Base-by-base conservation (phyloP, 2,888 invertebrate species). In the Acronicta psi region DNA sequence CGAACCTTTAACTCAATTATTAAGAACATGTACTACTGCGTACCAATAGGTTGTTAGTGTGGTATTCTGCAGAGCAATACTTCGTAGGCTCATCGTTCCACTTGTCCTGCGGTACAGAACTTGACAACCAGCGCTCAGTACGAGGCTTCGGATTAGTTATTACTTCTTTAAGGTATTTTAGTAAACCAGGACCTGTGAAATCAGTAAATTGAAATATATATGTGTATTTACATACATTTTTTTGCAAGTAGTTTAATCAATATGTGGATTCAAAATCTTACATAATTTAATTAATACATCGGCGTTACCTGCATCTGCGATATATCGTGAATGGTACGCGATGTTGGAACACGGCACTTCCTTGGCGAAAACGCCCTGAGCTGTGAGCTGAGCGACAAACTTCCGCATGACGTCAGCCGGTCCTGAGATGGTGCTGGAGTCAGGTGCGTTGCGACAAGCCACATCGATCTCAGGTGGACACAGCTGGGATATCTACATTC, bases 251-350 rank as follows among this genome's bases (percentile, higher is more conserved):
- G n/a, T n/a, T n/a, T n/a, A n/a, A n/a, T n/a, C n/a, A n/a, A n/a
- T n/a, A n/a, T n/a, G n/a, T n/a, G n/a, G n/a, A n/a, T n/a, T n/a
- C n/a, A n/a, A n/a, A n/a, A n/a, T n/a, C n/a, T n/a, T n/a, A n/a
- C n/a, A n/a, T n/a, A n/a, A n/a, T n/a, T 11, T 1, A 11, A 10
- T 11, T 29, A 4, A 29, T 29, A 31, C 4, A 8, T n/a, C n/a
- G 2, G 8, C 1, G 0, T 20, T 69, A 84, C 89, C 95, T 49
- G 96, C 95, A 41, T 95, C 91, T 0, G 95, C 93, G 73, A 98
- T 97, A 98, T 97, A 97, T 29, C 95, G 95, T 58, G 97, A 97
- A 84, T 98, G 98, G 81, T 97, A 98, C 0, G 98, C 97, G 67
- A 97, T 97, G 73, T 97, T 97, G 25, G 97, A 95, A 58, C 97